Evolutionary conservation across 2,797 vertebrate species (phyloP), one percentile per base, ranked within the genome.

Genomic region (Merluccius polli): DNA sequence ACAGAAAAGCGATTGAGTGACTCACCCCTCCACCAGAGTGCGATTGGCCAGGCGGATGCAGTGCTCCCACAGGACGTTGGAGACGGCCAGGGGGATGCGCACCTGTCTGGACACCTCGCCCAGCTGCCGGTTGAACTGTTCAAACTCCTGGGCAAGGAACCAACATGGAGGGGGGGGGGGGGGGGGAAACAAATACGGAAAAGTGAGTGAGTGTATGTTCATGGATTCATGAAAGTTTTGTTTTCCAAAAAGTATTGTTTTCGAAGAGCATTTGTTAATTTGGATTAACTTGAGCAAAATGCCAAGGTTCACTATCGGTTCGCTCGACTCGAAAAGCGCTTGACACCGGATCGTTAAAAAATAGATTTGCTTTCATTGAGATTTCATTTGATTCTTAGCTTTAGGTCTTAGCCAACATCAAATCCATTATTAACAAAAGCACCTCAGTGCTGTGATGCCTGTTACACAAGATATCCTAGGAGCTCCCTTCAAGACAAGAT

Each of bases 31-130:
- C 3, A 99, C 98, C 0, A 99, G 94, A 33, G 98, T 99, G 91
- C 98, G 93, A 84, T 99, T 99, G 83, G 98, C 96, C 89, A 99
- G 86, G 30, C 98, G 97, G 84, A 99, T 99, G 89, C 98, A 99
- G 87, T 99, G 98, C 82, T 99, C 98, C 98, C 98, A 99, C 75
- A 99, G 95, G 79, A 98, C 97, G 77, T 99, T 99, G 86, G 97
- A 99, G 79, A 99, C 98, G 0, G 97, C 94, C 82, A 99, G 88
- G 0, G 98, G 98, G 88, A 99, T 96, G 77, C 96, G 96, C 59
- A 99, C 97, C 70, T 95, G 95, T 89, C 95, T 96, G 77, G 96
- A 97, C 82, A 98, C 95, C 3, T 99, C 98, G 0, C 83, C 92
- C 84, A 99, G 89, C 41, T 93, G 93, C 88, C 92, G 92, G 91